phyloP scores from a whole-genome alignment of 2,113 vertebrate species.

The Riparia riparia region DNA sequence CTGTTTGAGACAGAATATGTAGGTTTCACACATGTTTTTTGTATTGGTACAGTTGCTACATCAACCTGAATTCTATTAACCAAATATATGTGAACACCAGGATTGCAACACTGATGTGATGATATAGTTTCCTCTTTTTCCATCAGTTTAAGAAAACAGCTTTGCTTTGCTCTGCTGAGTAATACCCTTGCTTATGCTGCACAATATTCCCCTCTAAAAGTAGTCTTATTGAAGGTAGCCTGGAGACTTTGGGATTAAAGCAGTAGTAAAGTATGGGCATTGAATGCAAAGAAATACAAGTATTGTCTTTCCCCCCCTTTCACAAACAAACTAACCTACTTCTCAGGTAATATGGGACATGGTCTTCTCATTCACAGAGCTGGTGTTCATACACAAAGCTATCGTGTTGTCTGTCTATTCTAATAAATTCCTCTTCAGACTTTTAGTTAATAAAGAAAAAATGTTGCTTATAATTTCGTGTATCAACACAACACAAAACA shows the following conservation, averaged over 20 bases:
- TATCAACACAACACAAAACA: background rate
- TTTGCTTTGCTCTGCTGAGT: background rate
- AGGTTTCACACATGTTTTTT: background rate
- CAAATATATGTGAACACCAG: background rate
- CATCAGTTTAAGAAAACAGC: background rate
- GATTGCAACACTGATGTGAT: background rate
- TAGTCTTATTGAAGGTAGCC: background rate
- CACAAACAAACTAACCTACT: background rate
- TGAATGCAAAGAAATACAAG: background rate
- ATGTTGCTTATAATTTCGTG: background rate
- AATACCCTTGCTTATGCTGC: background rate
- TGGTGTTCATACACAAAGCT: background rate
- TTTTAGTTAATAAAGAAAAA: background rate
- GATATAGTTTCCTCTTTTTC: background rate
- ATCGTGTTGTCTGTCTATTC: background rate
- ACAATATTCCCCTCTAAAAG: background rate
- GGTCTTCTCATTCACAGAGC: background rate
- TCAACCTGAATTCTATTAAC: background rate
- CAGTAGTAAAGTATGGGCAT: background rate
- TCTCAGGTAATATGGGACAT: background rate
- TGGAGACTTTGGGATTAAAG: background rate
- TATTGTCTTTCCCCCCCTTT: background rate
- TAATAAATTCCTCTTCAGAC: background rate
- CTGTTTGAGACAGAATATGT: background rate
- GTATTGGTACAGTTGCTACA: background rate